Evolutionary conservation across 2,113 vertebrate species (phyloP), one percentile per base, ranked within the genome.

Genomic region (Solenodon paradoxus): DNA sequence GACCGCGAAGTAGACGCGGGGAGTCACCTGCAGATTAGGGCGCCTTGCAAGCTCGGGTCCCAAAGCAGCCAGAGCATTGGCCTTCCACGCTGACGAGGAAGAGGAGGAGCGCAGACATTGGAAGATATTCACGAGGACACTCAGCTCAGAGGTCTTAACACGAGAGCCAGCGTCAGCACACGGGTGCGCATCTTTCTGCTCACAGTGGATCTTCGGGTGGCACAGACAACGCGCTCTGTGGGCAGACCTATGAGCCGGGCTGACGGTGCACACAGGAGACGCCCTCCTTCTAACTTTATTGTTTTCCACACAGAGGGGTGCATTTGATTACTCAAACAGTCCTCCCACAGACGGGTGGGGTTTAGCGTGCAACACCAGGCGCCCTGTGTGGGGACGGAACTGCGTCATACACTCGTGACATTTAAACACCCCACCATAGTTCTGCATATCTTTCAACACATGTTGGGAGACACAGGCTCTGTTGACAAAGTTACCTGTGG

Each of bases 91-190:
- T 17, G 40, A 63, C 35, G 17, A 32, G 49, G 72, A 78, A 5
- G 11, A 69, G 49, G 5, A 77, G 30, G 12, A 32, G 4, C 0
- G 16, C 12, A 57, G 40, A 15, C 9, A 6, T 32, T 55, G 9
- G 7, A 49, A 82, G 57, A 38, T 12, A 7, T 22, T 49, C 17
- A 5, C 0, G 5, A 61, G 9, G 22, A 8, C 6, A 6, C 51
- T 30, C 9, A 32, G 9, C 55, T 22, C 32, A 28, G 77, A 85
- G 63, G 47, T 9, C 22, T 7, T 4, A 19, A 71, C 7, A 53
- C 0, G 3, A 32, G 15, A 20, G 8, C 17, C 4, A 7, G 22
- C 0, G 7, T 4, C 42, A 40, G n/a, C 38, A 3, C n/a, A n/a
- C n/a, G n/a, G n/a, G n/a, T n/a, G n/a, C n/a, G n/a, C n/a, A n/a